Base-by-base conservation (phyloP, 64 coral and sea anemone genomes). In the Platygyra sinensis region DNA sequence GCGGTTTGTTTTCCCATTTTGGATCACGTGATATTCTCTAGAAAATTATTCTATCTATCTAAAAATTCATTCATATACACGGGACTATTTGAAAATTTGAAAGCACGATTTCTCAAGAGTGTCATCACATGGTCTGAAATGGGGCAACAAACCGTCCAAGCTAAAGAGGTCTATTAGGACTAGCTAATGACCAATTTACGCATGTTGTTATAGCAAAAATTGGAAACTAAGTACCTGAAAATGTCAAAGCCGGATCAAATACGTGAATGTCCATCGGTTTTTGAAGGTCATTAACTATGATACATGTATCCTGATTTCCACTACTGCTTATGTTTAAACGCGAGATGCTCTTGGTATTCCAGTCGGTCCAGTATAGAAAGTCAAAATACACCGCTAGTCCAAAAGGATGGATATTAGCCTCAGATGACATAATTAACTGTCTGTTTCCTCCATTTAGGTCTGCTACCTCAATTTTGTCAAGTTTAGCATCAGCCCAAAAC, bases 341-440 rank as follows among this genome's bases (percentile, higher is more conserved):
- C 24, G 57, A 67, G 13, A 94, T 83, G 38, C 88, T 86, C 10
- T 51, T 67, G 10, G 25, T 87, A 17, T 15, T 73, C 80, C 80
- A 86, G 60, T 94, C 93, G 63, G 93, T 89, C 93, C 93, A 94
- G 67, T 90, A 94, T 24, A 94, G 60, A 17, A 61, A 16, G 10
- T 64, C 82, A 17, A 87, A 2, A 49, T 62, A 80, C 10, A 94
- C 51, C 8, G 88, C 80, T n/a, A 94, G 20, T 10, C 93, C 87
- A 60, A 90, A 94, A 19, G 93, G 88, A 36, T 91, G 89, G 5
- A 94, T 90, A 14, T 89, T 31, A 14, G 38, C 27, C 11, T 49
- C 12, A 60, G 69, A 52, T 62, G 72, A 78, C 11, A 64, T 32
- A 7, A 91, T 29, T 30, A 76, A 10, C 20, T 42, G n/a, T 57